A percentile compares a stretch with the other conserved stretches of the same genome.
These are phyloP conservation scores for Poecile montanus DNA, from an alignment of 2,797 vertebrate genomes.

Conservation along the genomic window DNA sequence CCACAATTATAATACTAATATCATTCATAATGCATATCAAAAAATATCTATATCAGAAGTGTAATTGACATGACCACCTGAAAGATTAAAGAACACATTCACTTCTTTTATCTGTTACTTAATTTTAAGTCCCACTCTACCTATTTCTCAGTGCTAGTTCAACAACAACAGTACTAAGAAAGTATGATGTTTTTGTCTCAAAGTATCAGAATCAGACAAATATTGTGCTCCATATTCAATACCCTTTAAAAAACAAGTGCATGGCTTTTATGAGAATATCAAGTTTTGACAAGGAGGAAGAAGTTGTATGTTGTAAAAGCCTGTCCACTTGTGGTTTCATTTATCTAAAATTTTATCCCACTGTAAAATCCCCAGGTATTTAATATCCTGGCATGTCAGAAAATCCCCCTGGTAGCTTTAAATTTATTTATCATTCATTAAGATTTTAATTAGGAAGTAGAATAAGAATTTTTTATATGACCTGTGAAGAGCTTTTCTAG, in stretches of 20 bases:
- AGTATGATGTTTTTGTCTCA: background rate
- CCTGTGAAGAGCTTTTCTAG: background rate
- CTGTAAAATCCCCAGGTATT: background rate
- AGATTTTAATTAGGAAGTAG: background rate
- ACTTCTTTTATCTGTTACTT: background rate
- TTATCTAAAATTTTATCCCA: background rate
- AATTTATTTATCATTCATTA: background rate
- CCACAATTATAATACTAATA: background rate
- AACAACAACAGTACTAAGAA: background rate
- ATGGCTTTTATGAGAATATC: background rate
- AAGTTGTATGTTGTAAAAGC: background rate
- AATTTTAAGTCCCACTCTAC: background rate
- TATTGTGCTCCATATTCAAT: background rate
- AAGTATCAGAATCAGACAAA: background rate
- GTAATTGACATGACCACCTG: background rate
- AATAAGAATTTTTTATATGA: background rate
- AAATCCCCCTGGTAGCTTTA: background rate
- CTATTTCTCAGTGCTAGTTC: background rate
- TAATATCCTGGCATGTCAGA: background rate
- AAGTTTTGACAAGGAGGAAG: background rate
- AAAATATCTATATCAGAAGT: background rate
- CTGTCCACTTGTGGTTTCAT: background rate
- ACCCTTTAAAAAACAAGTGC: background rate
- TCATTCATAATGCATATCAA: background rate
- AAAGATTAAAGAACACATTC: background rate